Conservation (phyloP, 2,888 invertebrate genomes). For the Eudemis profundana region DNA sequence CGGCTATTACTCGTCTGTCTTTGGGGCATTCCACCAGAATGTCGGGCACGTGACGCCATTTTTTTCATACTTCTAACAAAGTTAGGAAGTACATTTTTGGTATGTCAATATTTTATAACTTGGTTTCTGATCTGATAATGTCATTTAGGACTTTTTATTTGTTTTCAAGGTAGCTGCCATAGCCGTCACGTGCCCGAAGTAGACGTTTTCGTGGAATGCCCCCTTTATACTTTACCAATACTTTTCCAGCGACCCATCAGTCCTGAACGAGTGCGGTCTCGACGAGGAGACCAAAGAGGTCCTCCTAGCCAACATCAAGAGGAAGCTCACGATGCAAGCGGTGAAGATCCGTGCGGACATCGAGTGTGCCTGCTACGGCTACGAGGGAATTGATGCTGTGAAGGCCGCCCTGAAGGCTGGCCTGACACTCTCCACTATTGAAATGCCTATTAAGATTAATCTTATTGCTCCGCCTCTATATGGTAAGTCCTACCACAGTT, state of each 20-base stretch:
- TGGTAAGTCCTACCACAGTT: conserved; percentile 76
- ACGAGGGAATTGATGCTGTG: conserved; percentile 99
- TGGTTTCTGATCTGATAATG: too few species aligned
- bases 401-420: conserved; percentile 96
- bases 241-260: conserved; percentile 93
- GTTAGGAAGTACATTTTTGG: too few species aligned
- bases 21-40: too few species aligned
- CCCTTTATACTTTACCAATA: too few species aligned
- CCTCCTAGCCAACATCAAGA: conserved; percentile 96
- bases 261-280: conserved; percentile 97
- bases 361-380: conserved; percentile 86
- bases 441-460: conserved; percentile 99
- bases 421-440: conserved; percentile 94
- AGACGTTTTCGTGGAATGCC: too few species aligned
- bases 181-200: too few species aligned
- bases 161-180: too few species aligned
- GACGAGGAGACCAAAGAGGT: conserved; percentile 97
- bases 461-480: conserved; percentile 99
- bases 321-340: conserved; percentile 96
- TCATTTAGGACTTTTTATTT: too few species aligned
- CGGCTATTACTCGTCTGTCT: too few species aligned
- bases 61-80: too few species aligned
- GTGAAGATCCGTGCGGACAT: conserved; percentile 80
- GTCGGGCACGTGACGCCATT: too few species aligned
- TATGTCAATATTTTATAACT: too few species aligned